Base-by-base conservation (phyloP, 2,113 vertebrate genomes). In the Archocentrus centrarchus region DNA sequence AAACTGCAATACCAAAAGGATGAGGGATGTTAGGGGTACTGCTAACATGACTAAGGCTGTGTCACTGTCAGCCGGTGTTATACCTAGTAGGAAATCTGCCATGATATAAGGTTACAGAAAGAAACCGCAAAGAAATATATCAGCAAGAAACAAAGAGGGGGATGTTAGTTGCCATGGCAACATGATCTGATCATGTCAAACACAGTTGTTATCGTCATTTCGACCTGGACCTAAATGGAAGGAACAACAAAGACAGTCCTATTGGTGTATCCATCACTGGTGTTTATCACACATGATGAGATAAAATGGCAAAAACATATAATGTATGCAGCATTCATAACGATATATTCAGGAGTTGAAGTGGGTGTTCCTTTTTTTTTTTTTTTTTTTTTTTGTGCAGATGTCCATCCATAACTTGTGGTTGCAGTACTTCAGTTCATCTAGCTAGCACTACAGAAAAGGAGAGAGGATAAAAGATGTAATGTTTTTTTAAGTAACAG, bases 61-160 rank as follows among this genome's bases (percentile, higher is more conserved):
- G 57, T 35, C 1, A 22, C 47, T 62, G 5, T 64, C 41, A 78
- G 63, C 79, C 91, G 80, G 20, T 91, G 76, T 86, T 79, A 75
- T 90, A 84, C 78, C 59, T 59, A 68, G 59, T 91, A 85, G 85
- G 82, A 90, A 91, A 73, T 55, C 32, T 50, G 47, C 5, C 15
- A 50, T 50, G 5, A 50, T 50, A 50, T n/a, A n/a, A 55, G 50
- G 27, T 55, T 55, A n/a, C 47, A 73, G 32, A 92, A 85, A 89
- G 22, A 59, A 80, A 73, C 85, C 47, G 75, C 89, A 86, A 91
- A 89, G 90, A 88, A 55, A 70, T 50, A 30, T 50, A 70, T 24
- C 66, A 17, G 11, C 1, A 13, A 73, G 66, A 30, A 53, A 55
- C 47, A 73, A 73, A 73, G 18, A 5, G 10, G 3, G 30, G 27